phyloP scores from a whole-genome alignment of 64 coral and sea anemone species.

The Catalaphyllia jardinei region DNA sequence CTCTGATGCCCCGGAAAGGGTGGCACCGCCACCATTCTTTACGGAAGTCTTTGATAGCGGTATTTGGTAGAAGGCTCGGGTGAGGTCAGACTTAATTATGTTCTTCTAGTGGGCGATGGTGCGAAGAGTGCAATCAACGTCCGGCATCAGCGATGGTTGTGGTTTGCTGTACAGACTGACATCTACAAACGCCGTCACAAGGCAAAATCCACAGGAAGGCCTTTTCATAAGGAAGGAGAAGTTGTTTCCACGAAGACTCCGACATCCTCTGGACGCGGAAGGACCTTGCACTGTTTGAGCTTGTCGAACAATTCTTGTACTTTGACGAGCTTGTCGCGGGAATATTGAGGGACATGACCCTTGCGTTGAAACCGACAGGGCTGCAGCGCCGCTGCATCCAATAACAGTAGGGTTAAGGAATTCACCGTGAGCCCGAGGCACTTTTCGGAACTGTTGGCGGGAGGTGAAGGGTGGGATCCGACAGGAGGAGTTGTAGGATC shows the following conservation, averaged over 20 bases:
- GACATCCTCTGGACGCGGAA: constrained; percentile 40
- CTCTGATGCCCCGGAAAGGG: constrained; percentile 2
- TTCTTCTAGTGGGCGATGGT: constrained; percentile 38
- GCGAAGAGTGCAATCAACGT: constrained; percentile 47
- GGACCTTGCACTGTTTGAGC: constrained; percentile 19
- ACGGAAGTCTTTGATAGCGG: constrained; percentile 16
- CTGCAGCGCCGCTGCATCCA: constrained; percentile 39
- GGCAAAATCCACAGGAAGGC: constrained; percentile 27
- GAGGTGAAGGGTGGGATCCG: not conserved
- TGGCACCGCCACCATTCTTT: constrained; percentile 18
- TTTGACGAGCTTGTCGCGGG: constrained; percentile 28
- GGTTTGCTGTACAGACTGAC: constrained; percentile 54
- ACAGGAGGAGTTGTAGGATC: not conserved
- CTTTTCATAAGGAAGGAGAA: constrained; percentile 61
- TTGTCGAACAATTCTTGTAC: constrained; percentile 55
- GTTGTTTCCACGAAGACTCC: constrained; percentile 39
- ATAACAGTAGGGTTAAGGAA: constrained; percentile 13
- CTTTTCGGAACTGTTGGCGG: constrained; percentile 13
- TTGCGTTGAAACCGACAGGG: constrained; percentile 50
- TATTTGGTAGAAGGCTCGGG: constrained; percentile 15
- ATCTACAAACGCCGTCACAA: constrained; percentile 60
- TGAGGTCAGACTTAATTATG: constrained; percentile 28
- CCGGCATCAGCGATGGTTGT: constrained; percentile 51
- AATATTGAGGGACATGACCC: constrained; percentile 45
- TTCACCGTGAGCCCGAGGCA: not conserved